Conservation (phyloP, 2,113 vertebrate species). For the Rhipidura dahli region DNA sequence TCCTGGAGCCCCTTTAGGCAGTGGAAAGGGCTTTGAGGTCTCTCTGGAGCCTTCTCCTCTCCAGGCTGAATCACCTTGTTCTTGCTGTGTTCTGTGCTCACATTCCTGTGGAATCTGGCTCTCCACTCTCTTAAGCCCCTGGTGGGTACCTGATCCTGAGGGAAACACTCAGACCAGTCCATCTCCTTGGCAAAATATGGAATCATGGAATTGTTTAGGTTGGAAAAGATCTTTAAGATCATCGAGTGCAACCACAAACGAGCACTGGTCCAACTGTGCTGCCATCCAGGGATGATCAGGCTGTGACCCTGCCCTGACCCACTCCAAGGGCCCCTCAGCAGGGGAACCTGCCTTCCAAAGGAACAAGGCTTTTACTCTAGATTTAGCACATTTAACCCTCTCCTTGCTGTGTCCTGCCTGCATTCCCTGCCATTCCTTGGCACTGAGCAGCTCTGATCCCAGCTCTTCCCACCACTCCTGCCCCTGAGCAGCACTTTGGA, state of each 20-base stretch:
- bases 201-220: neutral
- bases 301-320: neutral
- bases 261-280: neutral
- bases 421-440: neutral
- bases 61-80: neutral
- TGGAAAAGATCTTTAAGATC: neutral
- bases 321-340: accelerated
- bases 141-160: neutral
- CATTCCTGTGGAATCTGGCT: accelerated
- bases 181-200: neutral
- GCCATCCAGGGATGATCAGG: accelerated
- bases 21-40: neutral
- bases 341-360: neutral
- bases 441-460: neutral
- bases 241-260: accelerated
- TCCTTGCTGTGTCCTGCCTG: neutral
- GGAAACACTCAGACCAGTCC: neutral
- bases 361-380: neutral
- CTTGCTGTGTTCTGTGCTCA: neutral
- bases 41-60: neutral
- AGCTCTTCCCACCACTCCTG: neutral
- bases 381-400: neutral
- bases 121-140: accelerated
- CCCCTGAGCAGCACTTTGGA: neutral
- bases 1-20: neutral